Percentiles rank a stretch among this genome's conserved stretches.
phyloP scores from a whole-genome alignment of 2,888 invertebrate species.

The Polyploca ridens region DNA sequence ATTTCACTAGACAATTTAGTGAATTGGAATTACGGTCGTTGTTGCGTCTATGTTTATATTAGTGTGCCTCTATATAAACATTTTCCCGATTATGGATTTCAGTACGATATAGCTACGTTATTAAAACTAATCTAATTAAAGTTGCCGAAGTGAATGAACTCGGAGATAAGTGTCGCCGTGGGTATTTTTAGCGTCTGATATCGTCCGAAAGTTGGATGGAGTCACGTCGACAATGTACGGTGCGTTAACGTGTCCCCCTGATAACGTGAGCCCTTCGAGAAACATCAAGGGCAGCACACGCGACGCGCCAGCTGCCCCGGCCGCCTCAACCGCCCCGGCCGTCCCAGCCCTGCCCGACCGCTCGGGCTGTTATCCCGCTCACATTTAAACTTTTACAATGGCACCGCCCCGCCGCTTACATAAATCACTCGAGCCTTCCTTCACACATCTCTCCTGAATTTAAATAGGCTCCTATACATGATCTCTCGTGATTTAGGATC shows the following conservation, averaged over 20 bases:
- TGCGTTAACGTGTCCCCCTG: slow-evolving; percentile 27
- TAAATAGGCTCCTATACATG: slow-evolving; percentile 73
- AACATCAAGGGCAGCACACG: slow-evolving; percentile 29
- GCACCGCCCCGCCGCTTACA: slow-evolving; percentile 60
- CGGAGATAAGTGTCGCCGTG: slow-evolving; percentile 27
- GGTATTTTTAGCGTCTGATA: slow-evolving; percentile 47
- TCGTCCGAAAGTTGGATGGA: slow-evolving; percentile 50
- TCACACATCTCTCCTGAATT: slow-evolving; percentile 76
- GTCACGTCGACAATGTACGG: slow-evolving; percentile 48
- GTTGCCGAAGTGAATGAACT: not conserved
- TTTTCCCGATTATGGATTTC: too few species aligned
- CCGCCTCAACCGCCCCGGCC: not conserved
- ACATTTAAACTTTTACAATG: slow-evolving; percentile 79
- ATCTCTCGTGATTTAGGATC: slow-evolving; percentile 69
- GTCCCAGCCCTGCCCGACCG: not conserved
- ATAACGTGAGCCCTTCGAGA: slow-evolving; percentile 29
- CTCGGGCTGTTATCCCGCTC: slow-evolving; percentile 47
- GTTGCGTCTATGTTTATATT: too few species aligned
- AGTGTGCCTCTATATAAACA: too few species aligned
- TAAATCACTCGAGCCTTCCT: slow-evolving; percentile 75
- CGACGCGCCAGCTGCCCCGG: slow-evolving; percentile 25
- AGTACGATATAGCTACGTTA: not conserved
- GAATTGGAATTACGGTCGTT: too few species aligned
- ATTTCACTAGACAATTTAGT: too few species aligned
- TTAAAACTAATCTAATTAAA: not conserved